These are phyloP conservation scores for Cynopterus sphinx DNA, from an alignment of 2,797 vertebrate species.

Conservation along the genomic window DNA sequence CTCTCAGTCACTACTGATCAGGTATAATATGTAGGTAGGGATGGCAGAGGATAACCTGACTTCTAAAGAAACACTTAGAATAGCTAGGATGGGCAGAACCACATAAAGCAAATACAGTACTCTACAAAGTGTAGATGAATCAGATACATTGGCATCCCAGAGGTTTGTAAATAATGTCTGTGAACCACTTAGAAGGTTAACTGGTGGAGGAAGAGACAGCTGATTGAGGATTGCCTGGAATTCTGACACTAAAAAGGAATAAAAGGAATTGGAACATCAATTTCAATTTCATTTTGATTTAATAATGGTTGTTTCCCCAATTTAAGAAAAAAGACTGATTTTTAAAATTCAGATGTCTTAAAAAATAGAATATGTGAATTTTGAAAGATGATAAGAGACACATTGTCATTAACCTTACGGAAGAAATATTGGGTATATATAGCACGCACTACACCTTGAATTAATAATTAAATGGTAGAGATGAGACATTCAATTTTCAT, in stretches of 20 bases:
- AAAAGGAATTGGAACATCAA: neutral
- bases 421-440: neutral
- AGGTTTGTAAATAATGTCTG: neutral
- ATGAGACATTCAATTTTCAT: neutral
- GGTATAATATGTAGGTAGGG: rapidly evolving
- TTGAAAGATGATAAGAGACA: neutral
- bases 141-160: rapidly evolving
- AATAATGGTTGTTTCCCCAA: neutral
- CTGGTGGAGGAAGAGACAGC: neutral
- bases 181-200: neutral
- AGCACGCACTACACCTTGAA: neutral
- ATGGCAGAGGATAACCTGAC: neutral
- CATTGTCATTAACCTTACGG: neutral
- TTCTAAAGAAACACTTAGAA: neutral
- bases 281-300: neutral
- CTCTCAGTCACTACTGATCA: too few species aligned
- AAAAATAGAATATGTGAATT: neutral
- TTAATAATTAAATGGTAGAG: neutral
- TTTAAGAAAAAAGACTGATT: neutral
- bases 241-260: neutral
- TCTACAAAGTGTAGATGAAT: neutral
- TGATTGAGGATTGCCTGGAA: neutral
- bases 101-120: rapidly evolving
- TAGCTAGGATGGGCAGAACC: rapidly evolving
- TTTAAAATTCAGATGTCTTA: neutral